Evolutionary conservation across 2,113 vertebrate species (phyloP), one percentile per base, ranked within the genome.

Genomic region (Alligator mississippiensis): DNA sequence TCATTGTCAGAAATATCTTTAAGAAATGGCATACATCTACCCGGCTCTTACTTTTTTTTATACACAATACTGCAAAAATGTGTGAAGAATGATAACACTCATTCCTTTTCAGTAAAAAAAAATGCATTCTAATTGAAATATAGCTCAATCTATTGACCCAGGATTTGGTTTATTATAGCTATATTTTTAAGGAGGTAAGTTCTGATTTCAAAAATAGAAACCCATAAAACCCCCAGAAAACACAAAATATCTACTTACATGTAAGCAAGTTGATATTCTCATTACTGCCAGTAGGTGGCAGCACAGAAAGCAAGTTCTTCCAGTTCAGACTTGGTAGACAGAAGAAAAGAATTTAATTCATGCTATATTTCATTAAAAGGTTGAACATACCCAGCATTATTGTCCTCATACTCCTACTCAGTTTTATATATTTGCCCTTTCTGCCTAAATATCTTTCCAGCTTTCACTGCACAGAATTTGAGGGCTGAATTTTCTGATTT

Each of bases 1-100:
- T 84, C 57, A 55, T 88, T 91, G 93, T 90, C 90, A 93, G 87
- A 28, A 90, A 58, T 66, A 17, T 66, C 82, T 93, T 87, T 94
- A 89, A 95, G 87, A 94, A 93, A 64, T 66, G 93, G 78, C 87
- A 89, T 87, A 93, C 58, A 77, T 38, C 95, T 58, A 2, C 19
- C 92, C 95, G 91, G 82, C 95, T 85, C 96, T 95, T 95, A 72
- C 93, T 87, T 92, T 84, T 84, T 38, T 75, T 93, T 61, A 30
- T 61, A 85, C 62, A 90, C 86, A 90, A 47, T 47, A 64, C 79
- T 74, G 83, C 86, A 72, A 34, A 38, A 93, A 77, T 3, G 24
- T 9, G 62, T 86, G 93, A 93, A 75, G 68, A 94, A 93, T 25
- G 80, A 59, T 84, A 90, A 75, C 75, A 3, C 74, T 74, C 77